Conservation (phyloP, 1,140 invertebrate genomes). For the Latrodectus geometricus region DNA sequence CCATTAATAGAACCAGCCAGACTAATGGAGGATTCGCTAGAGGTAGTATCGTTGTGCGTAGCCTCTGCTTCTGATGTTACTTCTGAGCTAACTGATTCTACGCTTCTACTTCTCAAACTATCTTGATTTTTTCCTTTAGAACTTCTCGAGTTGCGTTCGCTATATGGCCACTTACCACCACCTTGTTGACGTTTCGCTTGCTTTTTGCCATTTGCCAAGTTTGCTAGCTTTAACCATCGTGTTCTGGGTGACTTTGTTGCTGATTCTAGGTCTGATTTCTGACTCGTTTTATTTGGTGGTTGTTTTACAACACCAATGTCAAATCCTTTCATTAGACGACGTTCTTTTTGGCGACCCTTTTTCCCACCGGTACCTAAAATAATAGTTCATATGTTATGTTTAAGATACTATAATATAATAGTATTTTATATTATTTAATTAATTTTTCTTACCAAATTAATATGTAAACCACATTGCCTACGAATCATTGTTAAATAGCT, state of each 20-base stretch:
- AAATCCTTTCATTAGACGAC: constrained; percentile 93
- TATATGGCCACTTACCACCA: constrained; percentile 62
- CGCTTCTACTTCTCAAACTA: constrained; percentile 63
- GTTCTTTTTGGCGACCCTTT: constrained; percentile 92
- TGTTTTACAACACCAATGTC: constrained; percentile 72
- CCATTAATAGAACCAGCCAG: constrained; percentile 25
- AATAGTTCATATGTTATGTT: neutral
- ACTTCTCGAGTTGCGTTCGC: constrained; percentile 64
- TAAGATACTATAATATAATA: too few relatives aligned
- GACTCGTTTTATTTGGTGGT: constrained; percentile 47
- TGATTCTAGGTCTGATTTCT: constrained; percentile 50
- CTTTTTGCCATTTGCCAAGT: constrained; percentile 63
- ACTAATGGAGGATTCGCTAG: constrained; percentile 42
- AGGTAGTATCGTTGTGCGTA: constrained; percentile 53
- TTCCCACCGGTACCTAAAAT: constrained; percentile 85
- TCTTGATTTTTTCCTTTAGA: constrained; percentile 57
- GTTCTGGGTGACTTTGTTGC: constrained; percentile 62
- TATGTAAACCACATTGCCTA: too few relatives aligned
- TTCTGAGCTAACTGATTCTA: constrained; percentile 63
- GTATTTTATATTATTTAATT: too few relatives aligned
- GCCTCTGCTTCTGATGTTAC: constrained; percentile 59
- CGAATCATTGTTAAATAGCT: too few relatives aligned
- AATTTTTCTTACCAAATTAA: too few relatives aligned
- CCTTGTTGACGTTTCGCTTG: constrained; percentile 57
- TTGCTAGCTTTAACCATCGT: constrained; percentile 58